phyloP scores from a whole-genome alignment of 92 coral and sea anemone species.

The Plumapathes pennacea region DNA sequence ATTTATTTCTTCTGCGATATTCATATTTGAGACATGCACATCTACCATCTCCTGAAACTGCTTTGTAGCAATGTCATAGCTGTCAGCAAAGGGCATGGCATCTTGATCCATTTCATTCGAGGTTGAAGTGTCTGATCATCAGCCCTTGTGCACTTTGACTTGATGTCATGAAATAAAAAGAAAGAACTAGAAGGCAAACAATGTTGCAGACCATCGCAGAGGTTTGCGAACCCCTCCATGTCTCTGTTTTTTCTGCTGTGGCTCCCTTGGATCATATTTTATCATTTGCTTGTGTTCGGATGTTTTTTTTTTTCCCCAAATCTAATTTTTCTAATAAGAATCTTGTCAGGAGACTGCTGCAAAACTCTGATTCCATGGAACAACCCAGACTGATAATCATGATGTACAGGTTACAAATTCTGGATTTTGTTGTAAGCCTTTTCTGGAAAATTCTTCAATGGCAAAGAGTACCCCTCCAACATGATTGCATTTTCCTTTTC shows the following conservation, averaged over 20 bases:
- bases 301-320: slow-evolving; percentile 28
- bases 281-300: slow-evolving; percentile 1
- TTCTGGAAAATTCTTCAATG: slow-evolving; percentile 14
- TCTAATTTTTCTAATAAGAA: slow-evolving; percentile 16
- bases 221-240: slow-evolving; percentile 16
- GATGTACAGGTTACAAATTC: slow-evolving; percentile 17
- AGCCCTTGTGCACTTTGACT: slow-evolving; percentile 23
- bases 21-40: slow-evolving; percentile 13
- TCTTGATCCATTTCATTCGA: slow-evolving; percentile 16
- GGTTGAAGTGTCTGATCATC: slow-evolving; percentile 10
- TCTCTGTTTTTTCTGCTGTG: slow-evolving; percentile 11
- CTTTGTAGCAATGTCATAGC: slow-evolving; percentile 28
- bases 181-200: slow-evolving; percentile 18
- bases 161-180: slow-evolving; percentile 21
- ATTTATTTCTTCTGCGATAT: slow-evolving; percentile 9
- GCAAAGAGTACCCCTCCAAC: slow-evolving; percentile 31
- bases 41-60: slow-evolving; percentile 15
- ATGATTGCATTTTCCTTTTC: slow-evolving; percentile 29
- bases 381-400: slow-evolving; percentile 30
- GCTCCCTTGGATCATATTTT: slow-evolving; percentile 14
- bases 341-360: slow-evolving; percentile 31
- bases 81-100: slow-evolving; percentile 15
- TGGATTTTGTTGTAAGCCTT: slow-evolving; percentile 3
- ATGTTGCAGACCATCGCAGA: slow-evolving; percentile 21
- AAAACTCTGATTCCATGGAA: slow-evolving; percentile 55